Evolutionary conservation across 2,113 vertebrate genomes (phyloP).

Genomic region (Cyrtonyx montezumae): DNA sequence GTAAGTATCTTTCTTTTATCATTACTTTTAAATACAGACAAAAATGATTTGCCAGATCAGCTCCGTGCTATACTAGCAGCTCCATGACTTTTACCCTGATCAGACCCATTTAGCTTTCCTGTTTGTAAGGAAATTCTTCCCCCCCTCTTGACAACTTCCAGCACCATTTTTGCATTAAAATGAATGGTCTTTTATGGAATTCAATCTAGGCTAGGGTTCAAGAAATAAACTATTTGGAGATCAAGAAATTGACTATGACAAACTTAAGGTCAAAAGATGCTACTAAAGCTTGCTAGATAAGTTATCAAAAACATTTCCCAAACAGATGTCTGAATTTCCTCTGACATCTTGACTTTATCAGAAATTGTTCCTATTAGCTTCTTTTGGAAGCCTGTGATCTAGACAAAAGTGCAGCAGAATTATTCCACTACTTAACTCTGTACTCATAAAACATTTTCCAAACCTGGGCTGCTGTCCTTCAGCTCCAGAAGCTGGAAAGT

Average conservation of each 20-base stretch:
- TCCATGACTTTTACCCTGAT: not conserved
- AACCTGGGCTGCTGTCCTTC: not conserved
- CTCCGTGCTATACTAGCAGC: not conserved
- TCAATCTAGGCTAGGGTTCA: not conserved
- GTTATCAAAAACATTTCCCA: not conserved
- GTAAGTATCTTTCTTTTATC: not conserved
- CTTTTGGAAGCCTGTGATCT: not conserved
- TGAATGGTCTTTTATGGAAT: not conserved
- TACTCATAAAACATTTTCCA: not conserved
- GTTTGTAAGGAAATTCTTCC: not conserved
- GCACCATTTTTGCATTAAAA: not conserved
- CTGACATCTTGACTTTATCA: not conserved
- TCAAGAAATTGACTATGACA: not conserved
- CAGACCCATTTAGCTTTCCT: not conserved
- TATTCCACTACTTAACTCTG: not conserved
- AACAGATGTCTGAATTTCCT: not conserved
- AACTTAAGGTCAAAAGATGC: not conserved
- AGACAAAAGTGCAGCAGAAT: not conserved
- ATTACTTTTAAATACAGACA: slow-evolving; percentile 33
- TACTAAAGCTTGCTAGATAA: not conserved
- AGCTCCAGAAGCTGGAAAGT: not conserved
- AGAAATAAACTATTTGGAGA: not conserved
- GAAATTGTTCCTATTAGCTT: not conserved
- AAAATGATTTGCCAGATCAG: not conserved
- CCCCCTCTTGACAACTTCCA: not conserved